Evolutionary conservation across 2,888 invertebrate genomes (phyloP).

Genomic region (Serrognathus titanus): DNA sequence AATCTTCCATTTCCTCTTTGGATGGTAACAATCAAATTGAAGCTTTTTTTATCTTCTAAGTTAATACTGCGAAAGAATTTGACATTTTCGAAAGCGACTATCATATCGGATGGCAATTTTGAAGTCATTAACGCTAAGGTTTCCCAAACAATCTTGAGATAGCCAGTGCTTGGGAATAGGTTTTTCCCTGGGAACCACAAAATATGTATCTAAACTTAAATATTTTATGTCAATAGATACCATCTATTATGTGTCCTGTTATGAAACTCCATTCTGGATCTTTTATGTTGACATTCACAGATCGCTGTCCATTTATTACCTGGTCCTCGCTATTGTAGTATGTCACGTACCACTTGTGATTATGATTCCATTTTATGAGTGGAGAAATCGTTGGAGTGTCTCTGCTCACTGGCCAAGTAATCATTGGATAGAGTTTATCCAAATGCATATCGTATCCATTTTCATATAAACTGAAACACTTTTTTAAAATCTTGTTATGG

Average conservation of each 20-base stretch:
- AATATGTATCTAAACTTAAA: background rate
- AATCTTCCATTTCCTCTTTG: conserved; percentile 34
- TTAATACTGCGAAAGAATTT: conserved; percentile 58
- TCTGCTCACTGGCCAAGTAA: conserved; percentile 79
- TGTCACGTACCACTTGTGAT: conserved; percentile 70
- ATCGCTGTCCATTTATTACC: conserved; percentile 64
- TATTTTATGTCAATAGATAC: conserved; percentile 46
- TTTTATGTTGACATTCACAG: conserved; percentile 56
- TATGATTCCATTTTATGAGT: conserved; percentile 85
- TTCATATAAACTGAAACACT: conserved; percentile 63
- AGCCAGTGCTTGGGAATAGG: conserved; percentile 61
- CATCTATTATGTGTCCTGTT: conserved; percentile 80
- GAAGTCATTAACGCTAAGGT: conserved; percentile 50
- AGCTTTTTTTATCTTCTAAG: conserved; percentile 46
- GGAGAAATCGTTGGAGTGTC: conserved; percentile 82
- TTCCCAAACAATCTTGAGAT: conserved; percentile 53
- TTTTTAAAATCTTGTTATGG: background rate
- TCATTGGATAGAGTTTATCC: conserved; percentile 70
- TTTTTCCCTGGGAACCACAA: conserved; percentile 38
- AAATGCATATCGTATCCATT: conserved; percentile 73
- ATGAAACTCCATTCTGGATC: conserved; percentile 71
- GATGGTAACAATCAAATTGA: conserved; percentile 28
- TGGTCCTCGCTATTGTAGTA: conserved; percentile 66
- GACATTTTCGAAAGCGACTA: conserved; percentile 58
- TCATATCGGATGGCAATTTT: conserved; percentile 44